Base-by-base conservation (phyloP, 2,797 vertebrate species). In the Trachops cirrhosus region DNA sequence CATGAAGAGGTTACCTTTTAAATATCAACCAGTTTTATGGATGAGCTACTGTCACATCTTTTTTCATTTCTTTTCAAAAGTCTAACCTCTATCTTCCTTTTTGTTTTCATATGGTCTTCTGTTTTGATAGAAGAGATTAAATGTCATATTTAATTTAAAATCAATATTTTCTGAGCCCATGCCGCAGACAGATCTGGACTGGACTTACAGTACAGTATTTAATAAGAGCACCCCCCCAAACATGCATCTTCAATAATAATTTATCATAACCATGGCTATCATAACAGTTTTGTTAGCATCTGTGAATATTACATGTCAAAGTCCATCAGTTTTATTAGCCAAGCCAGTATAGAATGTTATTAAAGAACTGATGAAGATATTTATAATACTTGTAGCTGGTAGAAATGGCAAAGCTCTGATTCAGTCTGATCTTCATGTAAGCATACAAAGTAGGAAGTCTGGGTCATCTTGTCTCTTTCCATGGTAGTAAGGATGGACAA, bases 41-140 rank as follows among this genome's bases (percentile, higher is more conserved):
- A 85, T 50, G 57, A 75, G 80, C 41, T 80, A 54, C 24, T 70
- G 32, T 71, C 64, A 75, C 64, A 77, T 91, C 48, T 57, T 85
- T 90, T 83, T 57, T 84, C 59, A 74, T 95, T 89, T 94, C 22
- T 91, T 93, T 85, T 89, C 52, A 93, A 89, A 94, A 92, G 34
- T 71, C 82, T 34, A 79, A 88, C 29, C 41, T 92, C 68, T 77
- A 16, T 64, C 21, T 95, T 87, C 52, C n/a, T 95, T 92, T 95
- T 88, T 83, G 71, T 78, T 94, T 87, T 89, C 44, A 90, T 73
- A 39, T 39, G 29, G 59, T 32, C 64, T 92, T 94, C 52, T 70
- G 67, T 87, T 95, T 93, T 90, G 71, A 94, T 62, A 77, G 57
- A 64, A 95, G 94, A 95, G 46, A 96, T 96, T 91, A 88, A 92